Evolutionary conservation across 2,113 vertebrate species (phyloP).

Genomic region (Sinosuthora webbiana): DNA sequence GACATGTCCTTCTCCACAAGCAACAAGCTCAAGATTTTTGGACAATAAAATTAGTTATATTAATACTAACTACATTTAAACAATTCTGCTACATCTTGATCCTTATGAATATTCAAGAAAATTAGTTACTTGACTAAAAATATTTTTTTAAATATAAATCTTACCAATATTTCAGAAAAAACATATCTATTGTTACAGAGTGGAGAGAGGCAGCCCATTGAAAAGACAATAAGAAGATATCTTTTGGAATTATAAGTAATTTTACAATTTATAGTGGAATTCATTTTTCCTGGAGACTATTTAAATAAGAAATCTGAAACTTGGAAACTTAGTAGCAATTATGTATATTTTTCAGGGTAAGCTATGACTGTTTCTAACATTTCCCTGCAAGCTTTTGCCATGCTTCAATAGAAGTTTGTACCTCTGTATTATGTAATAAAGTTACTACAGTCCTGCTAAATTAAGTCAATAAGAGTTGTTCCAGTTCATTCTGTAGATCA

Average conservation of each 20-base stretch:
- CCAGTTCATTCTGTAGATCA: constrained; percentile 12
- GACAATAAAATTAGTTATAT: background rate
- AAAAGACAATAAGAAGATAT: background rate
- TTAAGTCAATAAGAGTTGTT: constrained; percentile 13
- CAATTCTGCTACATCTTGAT: background rate
- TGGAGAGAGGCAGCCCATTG: background rate
- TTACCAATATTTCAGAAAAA: background rate
- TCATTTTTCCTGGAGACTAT: background rate
- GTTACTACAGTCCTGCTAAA: background rate
- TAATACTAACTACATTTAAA: background rate
- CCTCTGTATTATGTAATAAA: background rate
- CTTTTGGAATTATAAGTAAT: background rate
- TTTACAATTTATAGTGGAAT: background rate
- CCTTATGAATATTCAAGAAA: background rate
- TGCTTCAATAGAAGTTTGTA: background rate
- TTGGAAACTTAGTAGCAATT: background rate
- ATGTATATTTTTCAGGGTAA: background rate
- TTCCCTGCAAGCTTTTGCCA: background rate
- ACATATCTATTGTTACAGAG: background rate
- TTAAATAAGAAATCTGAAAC: background rate
- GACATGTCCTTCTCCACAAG: background rate
- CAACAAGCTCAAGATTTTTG: background rate
- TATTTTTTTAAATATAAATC: background rate
- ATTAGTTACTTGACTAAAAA: background rate
- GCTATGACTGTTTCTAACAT: background rate